Conservation (phyloP, 2,888 invertebrate genomes). For the Pollenia amentaria region DNA sequence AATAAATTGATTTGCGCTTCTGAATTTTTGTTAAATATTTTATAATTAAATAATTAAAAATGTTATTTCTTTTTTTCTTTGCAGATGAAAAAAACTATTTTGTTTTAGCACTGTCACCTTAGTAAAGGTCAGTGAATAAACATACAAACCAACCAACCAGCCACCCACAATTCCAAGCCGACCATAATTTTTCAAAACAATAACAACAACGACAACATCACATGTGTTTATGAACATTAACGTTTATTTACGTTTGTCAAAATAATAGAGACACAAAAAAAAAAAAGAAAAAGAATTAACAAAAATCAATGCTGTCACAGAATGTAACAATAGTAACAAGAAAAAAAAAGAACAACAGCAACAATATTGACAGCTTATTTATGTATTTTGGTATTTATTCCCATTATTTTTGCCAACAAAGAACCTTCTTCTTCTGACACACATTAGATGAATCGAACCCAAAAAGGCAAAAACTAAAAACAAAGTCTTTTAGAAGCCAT, state of each 20-base stretch:
- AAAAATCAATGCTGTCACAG: constrained; percentile 67
- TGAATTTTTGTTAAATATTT: background rate
- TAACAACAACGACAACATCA: constrained; percentile 3
- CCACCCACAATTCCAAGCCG: background rate
- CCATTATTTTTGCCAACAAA: constrained; percentile 42
- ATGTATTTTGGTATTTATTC: constrained; percentile 20
- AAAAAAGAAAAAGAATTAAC: constrained; percentile 6
- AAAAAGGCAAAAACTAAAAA: constrained; percentile 3
- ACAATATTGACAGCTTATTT: constrained; percentile 51
- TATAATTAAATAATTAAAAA: background rate
- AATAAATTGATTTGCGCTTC: too few species aligned
- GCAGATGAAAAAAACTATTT: constrained; percentile 8
- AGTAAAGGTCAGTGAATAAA: constrained; percentile 31
- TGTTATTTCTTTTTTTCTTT: background rate
- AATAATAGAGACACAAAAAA: constrained; percentile 11
- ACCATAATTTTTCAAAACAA: constrained; percentile 25
- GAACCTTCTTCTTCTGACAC: constrained; percentile 13
- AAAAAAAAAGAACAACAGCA: background rate
- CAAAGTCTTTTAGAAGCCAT: constrained; percentile 1
- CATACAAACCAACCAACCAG: background rate
- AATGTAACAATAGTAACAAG: constrained; percentile 27
- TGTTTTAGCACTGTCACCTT: constrained; percentile 9
- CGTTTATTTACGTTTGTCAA: constrained; percentile 29
- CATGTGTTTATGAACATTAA: constrained; percentile 48
- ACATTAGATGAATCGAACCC: constrained; percentile 3